Conservation (phyloP, 1,140 invertebrate genomes). For the Theocolax elegans region DNA sequence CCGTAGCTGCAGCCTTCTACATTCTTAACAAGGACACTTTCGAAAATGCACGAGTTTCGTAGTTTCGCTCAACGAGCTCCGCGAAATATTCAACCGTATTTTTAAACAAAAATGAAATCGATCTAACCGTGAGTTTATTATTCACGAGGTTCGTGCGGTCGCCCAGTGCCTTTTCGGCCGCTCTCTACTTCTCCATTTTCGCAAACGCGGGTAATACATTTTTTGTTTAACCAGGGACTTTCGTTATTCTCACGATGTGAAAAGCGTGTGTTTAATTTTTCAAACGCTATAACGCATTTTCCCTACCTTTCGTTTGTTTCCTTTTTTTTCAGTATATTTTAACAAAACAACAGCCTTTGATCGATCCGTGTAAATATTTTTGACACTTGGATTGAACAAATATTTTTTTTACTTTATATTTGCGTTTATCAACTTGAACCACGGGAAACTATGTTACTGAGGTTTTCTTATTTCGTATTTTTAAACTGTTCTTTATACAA, state of each 20-base stretch:
- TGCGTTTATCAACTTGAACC: too few relatives aligned
- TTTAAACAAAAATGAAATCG: conserved; percentile 30
- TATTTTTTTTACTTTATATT: too few relatives aligned
- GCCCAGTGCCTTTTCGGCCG: neutral
- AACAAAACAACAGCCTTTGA: too few relatives aligned
- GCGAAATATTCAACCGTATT: conserved; percentile 2
- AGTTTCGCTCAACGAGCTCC: neutral
- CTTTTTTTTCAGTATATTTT: too few relatives aligned
- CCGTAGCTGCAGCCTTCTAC: neutral
- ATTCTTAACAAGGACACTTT: conserved; percentile 23
- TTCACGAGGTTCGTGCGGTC: conserved; percentile 9
- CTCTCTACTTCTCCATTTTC: neutral
- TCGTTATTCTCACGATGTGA: conserved; percentile 11
- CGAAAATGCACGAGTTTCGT: neutral
- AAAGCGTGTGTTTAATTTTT: neutral
- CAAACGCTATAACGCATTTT: neutral
- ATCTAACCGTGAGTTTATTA: neutral
- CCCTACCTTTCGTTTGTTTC: neutral
- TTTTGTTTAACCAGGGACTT: conserved; percentile 1
- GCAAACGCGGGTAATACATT: neutral
- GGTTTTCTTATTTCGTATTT: too few relatives aligned
- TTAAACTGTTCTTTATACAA: too few relatives aligned
- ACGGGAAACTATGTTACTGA: too few relatives aligned
- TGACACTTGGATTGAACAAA: too few relatives aligned
- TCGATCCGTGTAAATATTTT: too few relatives aligned